Evolutionary conservation across 2,888 invertebrate genomes (phyloP).

Genomic region (Antheraea assamensis): DNA sequence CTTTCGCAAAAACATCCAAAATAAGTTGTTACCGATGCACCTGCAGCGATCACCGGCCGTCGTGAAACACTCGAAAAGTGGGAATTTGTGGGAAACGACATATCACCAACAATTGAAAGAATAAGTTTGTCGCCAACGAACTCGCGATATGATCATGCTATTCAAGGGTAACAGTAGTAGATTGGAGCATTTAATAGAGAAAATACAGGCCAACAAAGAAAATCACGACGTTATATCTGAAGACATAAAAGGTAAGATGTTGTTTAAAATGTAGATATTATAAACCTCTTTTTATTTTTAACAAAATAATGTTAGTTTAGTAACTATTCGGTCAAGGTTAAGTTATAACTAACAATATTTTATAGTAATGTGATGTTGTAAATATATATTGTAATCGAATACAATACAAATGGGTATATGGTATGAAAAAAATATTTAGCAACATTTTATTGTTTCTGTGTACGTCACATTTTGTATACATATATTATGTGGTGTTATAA

Average conservation of each 20-base stretch:
- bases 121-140: slow-evolving; percentile 23
- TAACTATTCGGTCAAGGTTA: too few species aligned
- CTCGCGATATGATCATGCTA: slow-evolving; percentile 85
- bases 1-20: slow-evolving; percentile 70
- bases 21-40: slow-evolving; percentile 78
- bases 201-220: slow-evolving; percentile 93
- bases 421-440: too few species aligned
- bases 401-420: neutral
- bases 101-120: slow-evolving; percentile 26
- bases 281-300: neutral
- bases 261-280: neutral
- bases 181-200: slow-evolving; percentile 92
- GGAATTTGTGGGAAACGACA: slow-evolving; percentile 34
- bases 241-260: slow-evolving; percentile 76
- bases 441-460: too few species aligned
- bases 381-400: neutral
- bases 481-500: too few species aligned
- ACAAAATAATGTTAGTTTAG: too few species aligned
- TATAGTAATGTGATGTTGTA: neutral
- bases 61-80: slow-evolving; percentile 37
- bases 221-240: slow-evolving; percentile 81
- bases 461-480: too few species aligned
- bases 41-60: slow-evolving; percentile 61
- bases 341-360: neutral
- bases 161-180: slow-evolving; percentile 94